These are phyloP conservation scores for Anolis apletophallus DNA, from an alignment of 2,797 vertebrate genomes.

Conservation along the genomic window DNA sequence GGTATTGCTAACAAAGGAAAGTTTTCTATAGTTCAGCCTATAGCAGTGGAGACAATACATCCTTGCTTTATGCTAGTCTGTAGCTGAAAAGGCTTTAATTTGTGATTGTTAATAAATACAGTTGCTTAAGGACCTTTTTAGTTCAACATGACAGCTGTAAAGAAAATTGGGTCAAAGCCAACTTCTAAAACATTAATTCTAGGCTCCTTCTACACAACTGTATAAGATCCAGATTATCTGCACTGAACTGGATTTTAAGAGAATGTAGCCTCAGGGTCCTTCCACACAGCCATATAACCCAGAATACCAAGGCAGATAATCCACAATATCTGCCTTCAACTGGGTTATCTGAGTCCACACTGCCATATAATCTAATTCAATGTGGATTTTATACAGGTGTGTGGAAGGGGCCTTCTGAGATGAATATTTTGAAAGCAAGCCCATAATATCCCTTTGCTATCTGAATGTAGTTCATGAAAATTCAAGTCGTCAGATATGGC, in stretches of 20 bases:
- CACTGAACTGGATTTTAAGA: too few species aligned
- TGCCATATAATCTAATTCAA: too few species aligned
- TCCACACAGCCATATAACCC: too few species aligned
- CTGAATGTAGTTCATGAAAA: neutral
- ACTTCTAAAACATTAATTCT: neutral
- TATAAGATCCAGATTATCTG: too few species aligned
- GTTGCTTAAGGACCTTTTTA: neutral
- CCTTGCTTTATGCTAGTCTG: neutral
- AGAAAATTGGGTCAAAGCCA: neutral
- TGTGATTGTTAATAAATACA: neutral
- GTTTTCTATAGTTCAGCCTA: neutral
- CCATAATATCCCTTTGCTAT: neutral
- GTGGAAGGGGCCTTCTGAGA: neutral
- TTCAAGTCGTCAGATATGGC: neutral
- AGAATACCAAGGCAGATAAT: too few species aligned
- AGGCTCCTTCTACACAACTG: too few species aligned
- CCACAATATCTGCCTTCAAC: too few species aligned
- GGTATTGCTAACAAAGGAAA: neutral
- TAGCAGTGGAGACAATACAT: neutral
- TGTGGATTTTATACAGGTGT: too few species aligned
- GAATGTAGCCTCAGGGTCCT: too few species aligned
- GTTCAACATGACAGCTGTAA: neutral
- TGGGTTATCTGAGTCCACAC: too few species aligned
- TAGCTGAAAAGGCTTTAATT: neutral
- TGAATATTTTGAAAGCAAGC: neutral